phyloP scores from a whole-genome alignment of 2,113 vertebrate species.

The Aegithalos caudatus region DNA sequence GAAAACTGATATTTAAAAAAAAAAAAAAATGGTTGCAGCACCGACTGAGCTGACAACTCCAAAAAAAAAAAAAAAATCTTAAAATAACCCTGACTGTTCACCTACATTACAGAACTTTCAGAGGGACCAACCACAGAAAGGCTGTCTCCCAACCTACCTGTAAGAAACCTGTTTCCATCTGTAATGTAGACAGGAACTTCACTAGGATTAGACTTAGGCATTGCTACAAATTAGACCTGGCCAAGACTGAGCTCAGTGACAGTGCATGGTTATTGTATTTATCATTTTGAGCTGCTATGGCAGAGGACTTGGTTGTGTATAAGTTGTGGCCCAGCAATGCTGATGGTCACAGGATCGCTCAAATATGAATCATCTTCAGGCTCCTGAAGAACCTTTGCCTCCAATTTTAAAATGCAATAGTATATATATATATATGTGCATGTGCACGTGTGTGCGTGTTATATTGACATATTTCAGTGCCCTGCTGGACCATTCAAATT shows the following conservation, averaged over 20 bases:
- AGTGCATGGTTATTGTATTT: background rate
- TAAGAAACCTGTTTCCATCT: background rate
- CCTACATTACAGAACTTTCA: background rate
- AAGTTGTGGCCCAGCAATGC: no score
- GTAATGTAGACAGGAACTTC: background rate
- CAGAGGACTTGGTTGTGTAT: background rate
- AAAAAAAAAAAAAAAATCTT: background rate
- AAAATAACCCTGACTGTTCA: background rate
- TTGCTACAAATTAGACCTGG: background rate
- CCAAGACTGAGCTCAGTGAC: background rate
- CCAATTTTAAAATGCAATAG: background rate
- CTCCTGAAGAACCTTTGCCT: background rate
- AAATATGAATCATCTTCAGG: background rate
- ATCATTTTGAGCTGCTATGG: background rate
- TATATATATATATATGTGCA: rapidly evolving
- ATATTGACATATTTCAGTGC: background rate
- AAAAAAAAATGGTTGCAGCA: background rate
- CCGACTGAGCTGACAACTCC: background rate
- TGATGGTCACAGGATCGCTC: rapidly evolving
- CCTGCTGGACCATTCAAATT: background rate
- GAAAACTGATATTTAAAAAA: background rate
- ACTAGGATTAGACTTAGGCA: background rate
- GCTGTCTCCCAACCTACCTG: background rate
- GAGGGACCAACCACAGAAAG: background rate
- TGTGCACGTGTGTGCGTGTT: no score